Evolutionary conservation across 2,888 invertebrate species (phyloP), one percentile per base, ranked within the genome.

Genomic region (Sinopyrophorus schimmeli): DNA sequence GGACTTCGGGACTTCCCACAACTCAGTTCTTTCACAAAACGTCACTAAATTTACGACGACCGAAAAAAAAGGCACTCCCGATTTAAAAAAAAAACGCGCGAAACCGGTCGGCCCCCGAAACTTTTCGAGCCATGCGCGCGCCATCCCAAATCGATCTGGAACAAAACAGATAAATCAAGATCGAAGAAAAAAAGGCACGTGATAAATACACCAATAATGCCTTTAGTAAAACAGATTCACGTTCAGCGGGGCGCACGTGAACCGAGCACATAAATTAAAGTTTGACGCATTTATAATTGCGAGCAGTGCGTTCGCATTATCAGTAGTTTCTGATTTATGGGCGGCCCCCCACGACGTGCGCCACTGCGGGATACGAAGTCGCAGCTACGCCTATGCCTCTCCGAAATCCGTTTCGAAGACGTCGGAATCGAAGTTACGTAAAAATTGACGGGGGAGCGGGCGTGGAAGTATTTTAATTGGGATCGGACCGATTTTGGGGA

Each of bases 271-370:
- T 71, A 72, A 72, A 72, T 72, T 67, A 67, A 62, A 62, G 63
- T 72, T 72, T 72, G 71, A 72, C 70, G 68, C 67, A 67, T 66
- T 65, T 63, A 66, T 70, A 71, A 72, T 71, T 72, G 71, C 69
- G 62, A 67, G 63, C 66, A 64, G 64, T 63, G 63, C 63, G 62
- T 66, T 66, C 67, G 62, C 63, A 63, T 64, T 68, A 69, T 70
- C 70, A 68, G 70, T 69, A 70, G 69, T 69, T 68, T 67, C 23
- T 69, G 69, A 70, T 69, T 70, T 70, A 70, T 68, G 69, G 69
- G 60, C 51, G 58, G 44, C 56, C 67, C 64, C 61, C 64, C 63
- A 58, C 57, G 58, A 65, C 65, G 72, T 68, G 64, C 64, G 67
- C 67, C 63, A 59, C 62, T 53, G 54, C 58, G 57, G 64, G 69